Evolutionary conservation across 2,113 vertebrate genomes (phyloP).

Genomic region (Turdus rufiventris): DNA sequence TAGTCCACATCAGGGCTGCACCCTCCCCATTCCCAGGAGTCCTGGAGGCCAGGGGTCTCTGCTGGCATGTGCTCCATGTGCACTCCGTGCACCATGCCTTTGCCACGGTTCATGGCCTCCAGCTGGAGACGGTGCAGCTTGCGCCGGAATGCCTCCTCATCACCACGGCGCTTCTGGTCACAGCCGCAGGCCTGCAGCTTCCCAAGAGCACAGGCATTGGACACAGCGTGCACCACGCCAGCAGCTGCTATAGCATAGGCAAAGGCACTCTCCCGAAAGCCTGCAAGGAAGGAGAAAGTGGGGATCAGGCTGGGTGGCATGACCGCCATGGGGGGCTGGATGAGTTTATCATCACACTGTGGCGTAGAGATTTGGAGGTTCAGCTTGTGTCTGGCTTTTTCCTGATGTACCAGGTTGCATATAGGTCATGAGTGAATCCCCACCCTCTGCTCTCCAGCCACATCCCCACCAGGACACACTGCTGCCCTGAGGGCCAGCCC

Average conservation of each 20-base stretch:
- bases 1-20: slow-evolving; percentile 97
- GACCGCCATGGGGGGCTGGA: accelerated
- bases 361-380: neutral
- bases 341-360: neutral
- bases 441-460: neutral
- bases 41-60: slow-evolving; percentile 85
- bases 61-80: slow-evolving; percentile 86
- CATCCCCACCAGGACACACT: neutral
- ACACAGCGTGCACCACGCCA: slow-evolving; percentile 91
- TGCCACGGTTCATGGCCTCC: slow-evolving; percentile 93
- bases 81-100: slow-evolving; percentile 95
- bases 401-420: neutral
- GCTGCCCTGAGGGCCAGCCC: neutral
- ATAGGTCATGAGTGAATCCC: accelerated
- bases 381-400: neutral
- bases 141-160: slow-evolving; percentile 91
- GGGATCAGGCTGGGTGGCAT: accelerated
- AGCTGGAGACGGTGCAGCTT: slow-evolving; percentile 93
- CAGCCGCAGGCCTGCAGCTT: slow-evolving; percentile 94
- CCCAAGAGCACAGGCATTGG: slow-evolving; percentile 94
- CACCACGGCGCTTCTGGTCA: slow-evolving; percentile 87
- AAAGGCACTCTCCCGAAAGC: slow-evolving; percentile 95
- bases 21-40: slow-evolving; percentile 99
- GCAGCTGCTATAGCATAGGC: slow-evolving; percentile 93
- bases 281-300: slow-evolving; percentile 52